Conservation (phyloP, 2,113 vertebrate species). For the Antigone vipio region DNA sequence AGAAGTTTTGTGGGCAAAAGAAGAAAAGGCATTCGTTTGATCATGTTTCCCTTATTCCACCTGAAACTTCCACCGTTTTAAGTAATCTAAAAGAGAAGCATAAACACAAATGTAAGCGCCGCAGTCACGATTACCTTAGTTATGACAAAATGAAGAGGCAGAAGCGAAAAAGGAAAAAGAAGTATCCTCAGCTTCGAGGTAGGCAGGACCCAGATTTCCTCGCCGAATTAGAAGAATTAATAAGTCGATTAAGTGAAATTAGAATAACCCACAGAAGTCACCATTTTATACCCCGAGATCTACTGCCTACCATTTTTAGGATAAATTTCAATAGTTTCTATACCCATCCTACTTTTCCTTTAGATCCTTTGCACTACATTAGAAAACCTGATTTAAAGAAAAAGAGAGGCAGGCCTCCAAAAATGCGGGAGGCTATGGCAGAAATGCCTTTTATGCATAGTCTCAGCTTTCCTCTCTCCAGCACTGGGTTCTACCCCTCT, state of each 20-base stretch:
- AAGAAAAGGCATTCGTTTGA: constrained; percentile 85
- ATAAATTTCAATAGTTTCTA: constrained; percentile 88
- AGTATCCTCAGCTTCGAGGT: constrained; percentile 86
- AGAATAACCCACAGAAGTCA: constrained; percentile 88
- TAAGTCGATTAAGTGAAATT: constrained; percentile 86
- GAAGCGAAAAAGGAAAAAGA: constrained; percentile 96
- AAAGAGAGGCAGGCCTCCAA: constrained; percentile 89
- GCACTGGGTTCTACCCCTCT: constrained; percentile 91
- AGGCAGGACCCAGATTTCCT: constrained; percentile 93
- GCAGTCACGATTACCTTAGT: constrained; percentile 85
- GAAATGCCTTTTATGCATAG: constrained; percentile 96
- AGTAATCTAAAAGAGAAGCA: constrained; percentile 89
- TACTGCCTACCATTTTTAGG: constrained; percentile 90
- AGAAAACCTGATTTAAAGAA: constrained; percentile 86
- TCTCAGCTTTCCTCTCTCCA: constrained; percentile 88
- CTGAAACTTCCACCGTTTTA: constrained; percentile 73
- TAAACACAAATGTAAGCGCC: constrained; percentile 89
- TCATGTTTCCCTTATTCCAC: constrained; percentile 75
- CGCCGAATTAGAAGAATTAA: constrained; percentile 89
- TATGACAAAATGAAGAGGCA: constrained; percentile 90
- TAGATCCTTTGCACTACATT: constrained; percentile 90
- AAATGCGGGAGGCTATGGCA: constrained; percentile 92
- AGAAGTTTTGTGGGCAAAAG: constrained; percentile 82
- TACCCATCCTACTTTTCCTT: constrained; percentile 83
- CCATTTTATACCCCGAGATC: constrained; percentile 83